A percentile compares a stretch with the other conserved stretches of the same genome.
Conservation (phyloP, 1,140 invertebrate genomes). For the Drosophila lowei region DNA sequence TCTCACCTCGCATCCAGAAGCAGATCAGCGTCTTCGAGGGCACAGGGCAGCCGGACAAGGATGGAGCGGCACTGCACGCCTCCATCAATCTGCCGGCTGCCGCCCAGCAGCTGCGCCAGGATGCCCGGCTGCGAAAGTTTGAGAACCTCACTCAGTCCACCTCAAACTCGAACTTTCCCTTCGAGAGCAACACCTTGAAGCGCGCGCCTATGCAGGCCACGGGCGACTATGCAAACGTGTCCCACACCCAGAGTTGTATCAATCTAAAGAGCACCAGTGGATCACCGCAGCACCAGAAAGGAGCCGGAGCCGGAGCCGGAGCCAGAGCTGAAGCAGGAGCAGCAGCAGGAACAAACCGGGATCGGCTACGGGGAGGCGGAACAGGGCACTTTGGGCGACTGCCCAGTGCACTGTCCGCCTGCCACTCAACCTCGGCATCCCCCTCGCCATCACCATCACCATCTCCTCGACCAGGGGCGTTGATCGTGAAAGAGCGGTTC, state of each 20-base stretch:
- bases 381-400: slow-evolving; percentile 20
- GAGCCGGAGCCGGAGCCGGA: not conserved
- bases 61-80: slow-evolving; percentile 57
- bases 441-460: slow-evolving; percentile 16
- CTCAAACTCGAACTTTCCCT: slow-evolving; percentile 78
- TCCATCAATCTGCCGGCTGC: slow-evolving; percentile 71
- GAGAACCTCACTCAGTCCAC: slow-evolving; percentile 78
- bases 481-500: slow-evolving; percentile 83
- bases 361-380: slow-evolving; percentile 2
- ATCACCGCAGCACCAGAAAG: slow-evolving; percentile 51
- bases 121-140: slow-evolving; percentile 71
- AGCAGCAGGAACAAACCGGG: slow-evolving; percentile 11
- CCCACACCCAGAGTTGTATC: slow-evolving; percentile 75
- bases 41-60: slow-evolving; percentile 9
- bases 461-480: slow-evolving; percentile 73
- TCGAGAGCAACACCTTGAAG: slow-evolving; percentile 77
- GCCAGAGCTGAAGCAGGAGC: not conserved
- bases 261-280: slow-evolving; percentile 67
- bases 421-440: slow-evolving; percentile 18
- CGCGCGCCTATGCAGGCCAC: slow-evolving; percentile 56
- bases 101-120: slow-evolving; percentile 63
- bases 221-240: slow-evolving; percentile 57
- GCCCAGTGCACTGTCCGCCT: slow-evolving; percentile 28
- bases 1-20: slow-evolving; percentile 76
- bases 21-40: slow-evolving; percentile 78